phyloP scores from a whole-genome alignment of 2,113 vertebrate species.

The Callaeas wilsoni region DNA sequence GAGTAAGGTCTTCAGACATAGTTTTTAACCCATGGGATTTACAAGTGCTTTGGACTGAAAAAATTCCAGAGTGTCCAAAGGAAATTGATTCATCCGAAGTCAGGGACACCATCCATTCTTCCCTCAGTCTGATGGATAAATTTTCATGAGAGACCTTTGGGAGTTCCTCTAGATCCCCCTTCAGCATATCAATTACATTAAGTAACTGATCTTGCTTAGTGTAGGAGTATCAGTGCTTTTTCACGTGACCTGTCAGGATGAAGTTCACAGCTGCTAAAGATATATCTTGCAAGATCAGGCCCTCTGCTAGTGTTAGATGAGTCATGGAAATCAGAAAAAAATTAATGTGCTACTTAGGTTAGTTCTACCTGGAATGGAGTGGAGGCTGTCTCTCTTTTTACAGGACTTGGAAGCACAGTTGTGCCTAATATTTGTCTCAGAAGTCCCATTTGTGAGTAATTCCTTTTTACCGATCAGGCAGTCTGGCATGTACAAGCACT shows the following conservation, averaged over 20 bases:
- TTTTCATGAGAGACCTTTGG: background rate
- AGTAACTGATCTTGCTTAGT: background rate
- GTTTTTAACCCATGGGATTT: background rate
- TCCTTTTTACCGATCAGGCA: background rate
- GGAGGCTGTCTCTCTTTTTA: background rate
- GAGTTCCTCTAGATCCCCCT: background rate
- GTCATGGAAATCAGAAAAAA: background rate
- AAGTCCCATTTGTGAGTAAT: background rate
- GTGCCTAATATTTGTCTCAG: background rate
- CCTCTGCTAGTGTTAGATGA: background rate
- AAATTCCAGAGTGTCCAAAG: background rate
- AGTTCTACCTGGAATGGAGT: background rate
- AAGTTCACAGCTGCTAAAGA: background rate
- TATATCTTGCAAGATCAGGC: background rate
- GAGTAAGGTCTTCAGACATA: background rate
- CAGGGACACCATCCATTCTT: background rate
- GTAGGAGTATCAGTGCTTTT: background rate
- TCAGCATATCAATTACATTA: background rate
- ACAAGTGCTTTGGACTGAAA: background rate
- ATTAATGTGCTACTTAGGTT: background rate
- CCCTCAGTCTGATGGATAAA: background rate
- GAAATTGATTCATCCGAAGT: background rate
- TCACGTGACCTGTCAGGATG: background rate
- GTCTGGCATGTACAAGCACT: background rate
- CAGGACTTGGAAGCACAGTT: background rate